Evolutionary conservation across 2,888 invertebrate genomes (phyloP), one percentile per base, ranked within the genome.

Genomic region (Crossocerus cetratus): DNA sequence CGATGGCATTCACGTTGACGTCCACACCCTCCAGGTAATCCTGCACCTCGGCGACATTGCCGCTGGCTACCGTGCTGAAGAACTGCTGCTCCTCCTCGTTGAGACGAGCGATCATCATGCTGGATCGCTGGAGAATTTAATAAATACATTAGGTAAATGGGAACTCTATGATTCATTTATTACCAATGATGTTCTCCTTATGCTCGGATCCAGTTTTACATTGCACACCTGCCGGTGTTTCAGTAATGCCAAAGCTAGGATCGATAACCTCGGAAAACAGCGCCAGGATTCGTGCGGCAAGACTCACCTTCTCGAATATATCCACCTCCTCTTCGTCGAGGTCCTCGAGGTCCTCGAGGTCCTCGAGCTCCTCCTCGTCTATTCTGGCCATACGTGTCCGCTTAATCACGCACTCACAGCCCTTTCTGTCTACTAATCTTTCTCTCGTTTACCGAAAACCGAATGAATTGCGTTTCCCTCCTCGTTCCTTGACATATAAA

Each of bases 1-100:
- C 62, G 0, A 44, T n/a, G 8, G 92, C 93, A 83, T 94, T 94
- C 63, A 93, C 88, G 81, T 94, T 93, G 77, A 93, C 90, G 11
- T 89, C 86, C 1, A 89, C 85, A 82, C 92, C 84, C 21, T 89
- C 84, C 1, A 94, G 83, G 84, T 92, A 92, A 53, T 89, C 86
- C 78, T 89, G 86, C 0, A 92, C 92, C 0, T 88, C 90, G 0
- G 86, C 69, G 0, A 93, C 90, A 77, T 92, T 91, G 74, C 92
- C 91, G 8, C 87, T 84, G 0, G 84, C 80, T 2, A 94, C 93
- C 20, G 93, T 78, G 73, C 92, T 91, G 77, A 93, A 91, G 83
- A 93, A 93, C 22, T 90, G 86, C 64, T 90, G 91, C 85, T 94
- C 93, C 2, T 81, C 80, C 4, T 91, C 90, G 77, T 91, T 91